Percentiles rank a stretch among this genome's conserved stretches.
These are phyloP conservation scores for Cherax quadricarinatus DNA, from an alignment of 1,140 invertebrate species.

Conservation along the genomic window DNA sequence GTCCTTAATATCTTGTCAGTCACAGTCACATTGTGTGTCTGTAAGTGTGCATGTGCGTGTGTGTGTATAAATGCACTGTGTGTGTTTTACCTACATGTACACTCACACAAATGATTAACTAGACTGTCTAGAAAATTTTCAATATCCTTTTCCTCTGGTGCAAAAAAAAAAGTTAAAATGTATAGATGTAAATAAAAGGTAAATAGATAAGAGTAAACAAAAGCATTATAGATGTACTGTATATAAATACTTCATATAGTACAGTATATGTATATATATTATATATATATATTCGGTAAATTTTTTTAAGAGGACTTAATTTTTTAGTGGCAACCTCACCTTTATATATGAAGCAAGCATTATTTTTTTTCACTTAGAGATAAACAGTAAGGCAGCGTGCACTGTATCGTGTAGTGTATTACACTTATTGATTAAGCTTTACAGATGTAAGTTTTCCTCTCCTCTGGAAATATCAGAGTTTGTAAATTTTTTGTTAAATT, in stretches of 20 bases:
- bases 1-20: no score
- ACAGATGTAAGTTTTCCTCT: background rate
- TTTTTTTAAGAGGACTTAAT: no score
- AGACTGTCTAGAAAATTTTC: no score
- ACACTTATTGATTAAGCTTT: background rate
- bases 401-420: background rate
- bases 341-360: no score
- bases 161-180: background rate
- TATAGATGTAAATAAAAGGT: slow-evolving; percentile 8
- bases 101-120: background rate
- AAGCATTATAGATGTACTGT: background rate
- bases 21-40: background rate
- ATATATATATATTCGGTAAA: background rate
- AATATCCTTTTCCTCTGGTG: no score
- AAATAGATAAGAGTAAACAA: background rate
- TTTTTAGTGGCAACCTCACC: no score
- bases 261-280: slow-evolving; percentile 54
- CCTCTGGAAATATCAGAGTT: background rate
- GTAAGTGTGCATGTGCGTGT: background rate
- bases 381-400: background rate
- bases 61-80: background rate
- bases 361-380: background rate
- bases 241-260: slow-evolving; percentile 50
- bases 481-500: background rate
- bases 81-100: background rate